Conservation (phyloP, 2,113 vertebrate species). For the Peromyscus polionotus region DNA sequence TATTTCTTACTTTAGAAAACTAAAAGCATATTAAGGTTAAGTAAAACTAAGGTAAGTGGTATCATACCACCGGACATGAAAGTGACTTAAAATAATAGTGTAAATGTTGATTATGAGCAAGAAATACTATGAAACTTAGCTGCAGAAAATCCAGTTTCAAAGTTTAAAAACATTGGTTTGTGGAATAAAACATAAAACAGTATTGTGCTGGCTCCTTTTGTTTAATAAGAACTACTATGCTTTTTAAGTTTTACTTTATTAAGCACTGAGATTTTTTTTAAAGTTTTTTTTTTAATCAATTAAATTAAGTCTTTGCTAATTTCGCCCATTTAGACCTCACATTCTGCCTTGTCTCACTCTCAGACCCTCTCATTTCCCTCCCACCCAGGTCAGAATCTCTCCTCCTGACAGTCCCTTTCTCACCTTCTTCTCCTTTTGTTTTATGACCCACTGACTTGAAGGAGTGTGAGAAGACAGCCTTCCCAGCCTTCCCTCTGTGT, state of each 20-base stretch:
- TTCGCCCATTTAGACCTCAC: too few species aligned
- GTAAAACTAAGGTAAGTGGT: slow-evolving; percentile 1
- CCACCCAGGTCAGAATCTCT: too few species aligned
- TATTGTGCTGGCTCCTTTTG: slow-evolving; percentile 51
- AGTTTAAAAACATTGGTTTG: slow-evolving; percentile 53
- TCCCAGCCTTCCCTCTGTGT: not conserved
- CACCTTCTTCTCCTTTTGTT: not conserved
- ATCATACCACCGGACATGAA: not conserved
- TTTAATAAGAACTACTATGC: slow-evolving; percentile 19
- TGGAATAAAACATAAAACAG: slow-evolving; percentile 36
- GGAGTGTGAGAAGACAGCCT: too few species aligned
- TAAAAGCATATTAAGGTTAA: slow-evolving; percentile 18
- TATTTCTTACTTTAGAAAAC: slow-evolving; percentile 33
- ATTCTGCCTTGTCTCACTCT: not conserved
- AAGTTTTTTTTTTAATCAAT: not conserved
- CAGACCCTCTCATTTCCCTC: not conserved
- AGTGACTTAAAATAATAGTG: slow-evolving; percentile 21
- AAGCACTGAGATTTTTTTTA: not conserved
- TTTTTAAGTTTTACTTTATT: not conserved
- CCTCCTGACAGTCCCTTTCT: too few species aligned
- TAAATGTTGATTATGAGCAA: not conserved
- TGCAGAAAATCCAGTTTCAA: slow-evolving; percentile 52
- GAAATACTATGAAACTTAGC: slow-evolving; percentile 25
- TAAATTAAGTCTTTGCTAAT: not conserved
- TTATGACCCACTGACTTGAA: too few species aligned